These are phyloP conservation scores for Branchinecta sandiegonensis DNA, from an alignment of 2,888 invertebrate genomes.

Conservation along the genomic window DNA sequence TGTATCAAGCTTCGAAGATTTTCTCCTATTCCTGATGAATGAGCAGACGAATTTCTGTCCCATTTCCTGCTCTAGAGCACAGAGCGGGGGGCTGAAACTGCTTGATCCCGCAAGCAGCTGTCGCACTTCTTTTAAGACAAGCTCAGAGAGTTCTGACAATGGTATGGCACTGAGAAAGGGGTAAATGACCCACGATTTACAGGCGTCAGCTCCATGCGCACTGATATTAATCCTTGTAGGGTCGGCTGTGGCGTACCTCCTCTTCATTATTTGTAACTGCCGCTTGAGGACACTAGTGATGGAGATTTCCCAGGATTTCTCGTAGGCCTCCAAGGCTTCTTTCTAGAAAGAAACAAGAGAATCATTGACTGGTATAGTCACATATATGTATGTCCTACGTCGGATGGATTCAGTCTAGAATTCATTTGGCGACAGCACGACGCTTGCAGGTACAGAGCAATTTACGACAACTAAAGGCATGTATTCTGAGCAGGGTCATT, in stretches of 20 bases:
- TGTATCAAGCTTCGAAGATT: not conserved
- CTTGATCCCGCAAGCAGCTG: conserved; percentile 61
- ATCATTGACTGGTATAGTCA: no score
- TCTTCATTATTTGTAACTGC: not conserved
- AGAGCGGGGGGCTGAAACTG: conserved; percentile 56
- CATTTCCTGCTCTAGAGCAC: conserved; percentile 47
- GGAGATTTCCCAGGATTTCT: not conserved
- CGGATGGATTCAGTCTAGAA: no score
- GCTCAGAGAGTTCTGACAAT: not conserved
- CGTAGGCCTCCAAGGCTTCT: not conserved
- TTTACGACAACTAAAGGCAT: no score
- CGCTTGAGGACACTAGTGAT: not conserved
- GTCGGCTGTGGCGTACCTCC: not conserved
- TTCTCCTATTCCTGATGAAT: not conserved
- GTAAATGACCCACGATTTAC: not conserved
- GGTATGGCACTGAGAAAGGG: conserved; percentile 5
- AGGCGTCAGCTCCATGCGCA: not conserved
- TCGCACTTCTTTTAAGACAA: conserved; percentile 47
- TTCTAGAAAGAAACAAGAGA: not conserved
- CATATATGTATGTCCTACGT: no score
- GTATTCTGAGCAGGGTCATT: no score
- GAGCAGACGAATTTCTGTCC: conserved; percentile 43
- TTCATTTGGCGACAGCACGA: no score
- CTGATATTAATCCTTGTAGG: not conserved
- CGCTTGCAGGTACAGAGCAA: no score